Base-by-base conservation (phyloP, 1,140 invertebrate genomes). In the Batillaria attramentaria region DNA sequence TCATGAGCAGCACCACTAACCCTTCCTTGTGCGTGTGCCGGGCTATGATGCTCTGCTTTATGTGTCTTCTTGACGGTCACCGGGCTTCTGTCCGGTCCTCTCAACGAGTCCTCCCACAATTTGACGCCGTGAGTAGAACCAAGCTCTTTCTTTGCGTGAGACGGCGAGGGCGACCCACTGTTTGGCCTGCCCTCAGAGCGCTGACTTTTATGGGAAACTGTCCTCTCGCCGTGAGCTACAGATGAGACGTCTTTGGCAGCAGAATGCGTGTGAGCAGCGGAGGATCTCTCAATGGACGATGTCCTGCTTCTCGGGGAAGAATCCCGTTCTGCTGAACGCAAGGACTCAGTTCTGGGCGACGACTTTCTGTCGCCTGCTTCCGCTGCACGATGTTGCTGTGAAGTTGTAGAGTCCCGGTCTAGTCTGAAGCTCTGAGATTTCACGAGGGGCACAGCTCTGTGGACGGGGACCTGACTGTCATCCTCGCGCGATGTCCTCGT, bases 71-170 rank as follows among this genome's bases (percentile, higher is more conserved):
- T 70, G 68, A 70, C 39, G 37, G 8, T 13, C 4, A n/a, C 24
- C 24, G 2, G 20, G 20, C 35, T 39, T 18, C 16, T 24, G 39
- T 42, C 42, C 37, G 68, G 68, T 3, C 39, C 39, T 70, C 68
- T 39, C 68, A 70, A 41, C 3, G 68, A 37, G 37, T 70, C 6
- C 41, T 41, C 68, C 68, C 68, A 70, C 13, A 41, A 70, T 41
- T 39, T 70, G 35, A 10, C 31, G 39, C 68, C 24, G 24, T 4
- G 20, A 10, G 20, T n/a, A 5, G 57, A 60, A 60, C 57, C 24
- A 6, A 28, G 8, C 24, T 20, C 24, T 24, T 24, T 60, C 57
- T 60, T 60, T 10, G 57, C 5, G 8, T 70, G 20, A 6, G 65
- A 39, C 31, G 60, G 6, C 60, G 6, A 8, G 28, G 6, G 8